Conservation (phyloP, 2,113 vertebrate genomes). For the Xerus inauris region DNA sequence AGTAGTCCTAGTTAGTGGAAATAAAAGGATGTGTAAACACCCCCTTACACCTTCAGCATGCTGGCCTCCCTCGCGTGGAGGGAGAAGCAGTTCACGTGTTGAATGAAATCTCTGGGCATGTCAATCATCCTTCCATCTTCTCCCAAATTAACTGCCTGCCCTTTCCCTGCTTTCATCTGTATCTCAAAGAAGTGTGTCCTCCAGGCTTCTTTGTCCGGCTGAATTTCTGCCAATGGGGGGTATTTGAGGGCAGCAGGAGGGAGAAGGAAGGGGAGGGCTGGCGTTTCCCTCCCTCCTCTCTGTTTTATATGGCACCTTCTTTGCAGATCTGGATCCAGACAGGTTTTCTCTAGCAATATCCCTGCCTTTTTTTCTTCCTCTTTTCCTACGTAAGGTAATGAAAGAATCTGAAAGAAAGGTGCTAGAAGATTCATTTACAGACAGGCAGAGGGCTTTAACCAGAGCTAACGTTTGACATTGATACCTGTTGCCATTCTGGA, state of each 20-base stretch:
- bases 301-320: neutral
- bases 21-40: neutral
- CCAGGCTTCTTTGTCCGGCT: neutral
- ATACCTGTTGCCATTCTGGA: neutral
- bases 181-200: neutral
- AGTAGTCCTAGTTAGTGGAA: neutral
- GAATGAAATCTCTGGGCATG: neutral
- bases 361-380: neutral
- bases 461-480: neutral
- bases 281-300: too few species aligned
- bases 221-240: neutral
- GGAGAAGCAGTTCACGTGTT: neutral
- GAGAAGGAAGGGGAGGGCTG: neutral
- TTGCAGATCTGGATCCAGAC: neutral
- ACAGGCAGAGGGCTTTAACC: neutral
- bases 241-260: neutral
- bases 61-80: neutral
- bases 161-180: neutral
- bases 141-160: neutral
- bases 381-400: neutral
- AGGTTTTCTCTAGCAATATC: neutral
- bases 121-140: neutral
- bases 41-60: neutral
- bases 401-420: neutral
- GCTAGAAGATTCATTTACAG: neutral